A percentile compares a stretch with the other conserved stretches of the same genome.
phyloP scores from a whole-genome alignment of 2,888 invertebrate genomes.

The Mythimna albipuncta region DNA sequence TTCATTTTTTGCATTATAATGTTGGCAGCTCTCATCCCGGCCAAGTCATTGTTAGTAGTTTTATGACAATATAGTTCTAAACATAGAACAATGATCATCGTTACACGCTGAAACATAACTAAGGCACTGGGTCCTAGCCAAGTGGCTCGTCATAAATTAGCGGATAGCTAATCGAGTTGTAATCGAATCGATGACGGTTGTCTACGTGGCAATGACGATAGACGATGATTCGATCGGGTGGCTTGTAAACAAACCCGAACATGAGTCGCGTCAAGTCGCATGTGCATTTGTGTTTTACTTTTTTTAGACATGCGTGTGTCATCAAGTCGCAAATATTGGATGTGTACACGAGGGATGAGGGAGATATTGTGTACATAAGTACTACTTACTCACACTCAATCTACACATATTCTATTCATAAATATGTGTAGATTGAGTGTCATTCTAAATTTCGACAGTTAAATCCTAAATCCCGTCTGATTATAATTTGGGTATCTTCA shows the following conservation, averaged over 20 bases:
- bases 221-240: conserved; percentile 32
- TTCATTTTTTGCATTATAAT: conserved; percentile 43
- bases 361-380: not conserved
- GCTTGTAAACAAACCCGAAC: conserved; percentile 54
- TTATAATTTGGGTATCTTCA: no score
- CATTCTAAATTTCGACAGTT: no score
- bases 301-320: conserved; percentile 36
- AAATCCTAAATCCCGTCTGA: no score
- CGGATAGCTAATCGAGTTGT: conserved; percentile 58
- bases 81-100: conserved; percentile 71
- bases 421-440: not conserved
- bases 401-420: not conserved
- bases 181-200: conserved; percentile 60
- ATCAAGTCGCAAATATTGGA: conserved; percentile 11
- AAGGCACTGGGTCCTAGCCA: conserved; percentile 73
- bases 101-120: conserved; percentile 57
- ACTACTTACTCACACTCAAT: no score
- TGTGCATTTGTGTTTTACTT: conserved; percentile 28
- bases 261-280: conserved; percentile 28
- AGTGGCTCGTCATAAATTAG: conserved; percentile 67
- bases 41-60: conserved; percentile 64
- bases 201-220: conserved; percentile 50
- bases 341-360: not conserved
- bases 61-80: conserved; percentile 79
- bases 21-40: conserved; percentile 63